phyloP scores from a whole-genome alignment of 2,888 invertebrate species.

The Sipha maydis region DNA sequence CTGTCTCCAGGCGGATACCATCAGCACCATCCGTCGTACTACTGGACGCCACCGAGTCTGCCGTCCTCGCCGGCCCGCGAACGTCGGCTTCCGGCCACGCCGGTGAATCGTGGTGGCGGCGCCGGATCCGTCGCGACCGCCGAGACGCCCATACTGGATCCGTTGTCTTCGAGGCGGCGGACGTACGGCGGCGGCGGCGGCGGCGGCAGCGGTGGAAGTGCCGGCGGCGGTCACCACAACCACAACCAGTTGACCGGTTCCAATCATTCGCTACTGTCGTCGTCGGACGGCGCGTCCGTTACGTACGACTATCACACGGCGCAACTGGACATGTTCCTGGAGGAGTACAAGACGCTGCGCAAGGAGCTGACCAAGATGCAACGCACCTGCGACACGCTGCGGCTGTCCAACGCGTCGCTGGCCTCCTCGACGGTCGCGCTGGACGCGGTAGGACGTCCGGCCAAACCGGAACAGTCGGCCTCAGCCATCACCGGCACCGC shows the following conservation, averaged over 20 bases:
- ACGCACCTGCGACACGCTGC: slow-evolving; percentile 78
- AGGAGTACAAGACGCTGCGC: slow-evolving; percentile 81
- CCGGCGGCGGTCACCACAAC: not conserved
- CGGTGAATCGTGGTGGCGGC: slow-evolving; percentile 29
- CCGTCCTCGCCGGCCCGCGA: slow-evolving; percentile 74
- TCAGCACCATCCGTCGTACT: slow-evolving; percentile 25
- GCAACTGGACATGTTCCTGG: slow-evolving; percentile 81
- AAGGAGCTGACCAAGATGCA: slow-evolving; percentile 84
- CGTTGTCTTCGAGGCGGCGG: slow-evolving; percentile 63
- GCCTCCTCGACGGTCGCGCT: slow-evolving; percentile 67
- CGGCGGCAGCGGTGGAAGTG: no score
- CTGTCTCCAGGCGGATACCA: not conserved
- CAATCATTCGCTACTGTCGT: slow-evolving; percentile 64
- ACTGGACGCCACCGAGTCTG: slow-evolving; percentile 72
- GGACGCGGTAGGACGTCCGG: slow-evolving; percentile 60
- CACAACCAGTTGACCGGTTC: slow-evolving; percentile 61
- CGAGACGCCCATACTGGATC: slow-evolving; percentile 73
- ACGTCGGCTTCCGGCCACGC: slow-evolving; percentile 54
- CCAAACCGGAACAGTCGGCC: slow-evolving; percentile 65
- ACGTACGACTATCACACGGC: slow-evolving; percentile 82
- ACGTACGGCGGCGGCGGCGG: not conserved
- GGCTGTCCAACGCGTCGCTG: slow-evolving; percentile 66
- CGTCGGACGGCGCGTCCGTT: slow-evolving; percentile 67
- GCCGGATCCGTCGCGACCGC: slow-evolving; percentile 65
- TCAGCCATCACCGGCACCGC: slow-evolving; percentile 65